Conservation (phyloP, 2,113 vertebrate species). For the Ochotona curzoniae region DNA sequence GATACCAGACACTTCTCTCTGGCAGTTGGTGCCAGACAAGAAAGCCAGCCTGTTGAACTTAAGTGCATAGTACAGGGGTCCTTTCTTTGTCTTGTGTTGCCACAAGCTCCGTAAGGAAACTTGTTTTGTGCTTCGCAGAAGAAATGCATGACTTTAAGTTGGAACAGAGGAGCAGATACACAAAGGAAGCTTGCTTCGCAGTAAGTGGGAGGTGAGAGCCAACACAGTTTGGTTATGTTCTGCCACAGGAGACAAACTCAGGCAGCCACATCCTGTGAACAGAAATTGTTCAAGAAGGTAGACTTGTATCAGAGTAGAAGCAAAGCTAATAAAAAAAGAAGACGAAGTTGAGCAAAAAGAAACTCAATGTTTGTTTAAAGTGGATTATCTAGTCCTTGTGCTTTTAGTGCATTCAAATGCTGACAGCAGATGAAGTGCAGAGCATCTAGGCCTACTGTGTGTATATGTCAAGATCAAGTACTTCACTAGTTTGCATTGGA, state of each 20-base stretch:
- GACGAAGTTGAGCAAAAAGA: not conserved
- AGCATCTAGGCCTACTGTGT: not conserved
- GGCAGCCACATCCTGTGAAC: constrained; percentile 89
- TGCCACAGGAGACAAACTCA: constrained; percentile 80
- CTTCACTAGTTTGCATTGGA: not conserved
- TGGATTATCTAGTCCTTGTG: not conserved
- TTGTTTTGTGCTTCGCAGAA: constrained; percentile 45
- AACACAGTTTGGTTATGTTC: constrained; percentile 48
- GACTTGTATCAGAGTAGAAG: constrained; percentile 1
- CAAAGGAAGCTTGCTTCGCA: not conserved
- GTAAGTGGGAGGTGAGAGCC: constrained; percentile 74
- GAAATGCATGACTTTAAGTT: constrained; percentile 22
- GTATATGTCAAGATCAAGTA: no score
- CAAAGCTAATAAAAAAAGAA: not conserved
- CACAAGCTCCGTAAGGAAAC: constrained; percentile 58
- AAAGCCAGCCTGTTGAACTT: rapidly evolving
- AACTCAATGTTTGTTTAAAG: not conserved
- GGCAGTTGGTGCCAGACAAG: no score
- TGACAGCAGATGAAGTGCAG: not conserved
- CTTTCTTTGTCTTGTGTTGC: not conserved
- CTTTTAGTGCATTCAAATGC: not conserved
- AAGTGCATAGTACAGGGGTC: not conserved
- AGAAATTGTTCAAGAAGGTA: constrained; percentile 60
- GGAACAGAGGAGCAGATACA: not conserved
- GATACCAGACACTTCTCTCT: no score